Evolutionary conservation across 2,797 vertebrate species (phyloP).

Genomic region (Poecilia wingei): DNA sequence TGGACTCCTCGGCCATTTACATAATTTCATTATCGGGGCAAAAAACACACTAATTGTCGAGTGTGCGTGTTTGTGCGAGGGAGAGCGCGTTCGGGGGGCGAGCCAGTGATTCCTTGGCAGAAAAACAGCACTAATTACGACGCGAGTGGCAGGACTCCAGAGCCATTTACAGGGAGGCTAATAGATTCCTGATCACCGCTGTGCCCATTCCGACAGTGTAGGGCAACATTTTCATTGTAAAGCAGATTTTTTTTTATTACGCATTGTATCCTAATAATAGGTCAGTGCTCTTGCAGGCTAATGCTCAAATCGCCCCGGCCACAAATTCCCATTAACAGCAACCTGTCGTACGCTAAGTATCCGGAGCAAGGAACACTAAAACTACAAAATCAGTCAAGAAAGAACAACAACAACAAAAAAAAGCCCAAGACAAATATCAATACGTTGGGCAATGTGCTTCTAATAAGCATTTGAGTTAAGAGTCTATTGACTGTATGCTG

Average conservation of each 20-base stretch:
- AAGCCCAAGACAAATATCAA: neutral
- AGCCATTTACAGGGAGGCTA: constrained; percentile 74
- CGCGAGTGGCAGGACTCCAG: constrained; percentile 88
- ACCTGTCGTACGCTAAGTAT: constrained; percentile 23
- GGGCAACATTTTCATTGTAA: constrained; percentile 63
- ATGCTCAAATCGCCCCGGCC: constrained; percentile 39
- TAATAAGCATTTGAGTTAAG: neutral
- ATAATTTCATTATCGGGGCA: constrained; percentile 99
- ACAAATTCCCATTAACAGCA: constrained; percentile 29
- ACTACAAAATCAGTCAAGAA: neutral
- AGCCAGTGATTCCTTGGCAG: constrained; percentile 88
- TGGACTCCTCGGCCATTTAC: constrained; percentile 85
- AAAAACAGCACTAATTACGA: constrained; percentile 96
- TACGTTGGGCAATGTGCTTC: neutral
- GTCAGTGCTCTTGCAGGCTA: constrained; percentile 50
- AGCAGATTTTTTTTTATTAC: constrained; percentile 65
- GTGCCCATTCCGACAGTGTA: constrained; percentile 61
- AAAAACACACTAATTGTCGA: constrained; percentile 97
- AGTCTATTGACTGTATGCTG: constrained; percentile 9
- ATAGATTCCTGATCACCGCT: constrained; percentile 72
- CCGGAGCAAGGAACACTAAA: neutral
- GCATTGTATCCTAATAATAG: constrained; percentile 73
- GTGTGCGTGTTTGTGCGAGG: constrained; percentile 81
- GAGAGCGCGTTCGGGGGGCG: constrained; percentile 50
- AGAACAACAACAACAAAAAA: neutral